Evolutionary conservation across 2,888 invertebrate species (phyloP).

Genomic region (Caenorhabditis plicata): DNA sequence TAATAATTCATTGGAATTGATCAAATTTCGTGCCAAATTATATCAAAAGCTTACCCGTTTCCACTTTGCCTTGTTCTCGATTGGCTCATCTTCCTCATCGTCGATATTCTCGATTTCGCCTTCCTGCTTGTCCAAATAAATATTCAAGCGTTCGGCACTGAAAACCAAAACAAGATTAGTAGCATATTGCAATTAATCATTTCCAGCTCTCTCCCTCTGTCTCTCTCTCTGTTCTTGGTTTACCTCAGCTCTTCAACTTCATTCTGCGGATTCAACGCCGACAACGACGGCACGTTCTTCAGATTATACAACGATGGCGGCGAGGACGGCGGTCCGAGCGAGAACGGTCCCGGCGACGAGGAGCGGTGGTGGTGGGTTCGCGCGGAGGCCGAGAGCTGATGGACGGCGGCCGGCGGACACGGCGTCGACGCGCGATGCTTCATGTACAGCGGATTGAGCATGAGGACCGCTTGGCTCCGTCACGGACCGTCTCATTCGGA

Average conservation of each 20-base stretch:
- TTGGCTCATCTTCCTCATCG: constrained; percentile 37
- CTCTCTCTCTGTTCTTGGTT: constrained; percentile 5
- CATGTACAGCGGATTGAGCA: constrained; percentile 47
- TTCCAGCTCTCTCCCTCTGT: constrained; percentile 5
- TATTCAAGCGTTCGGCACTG: constrained; percentile 65
- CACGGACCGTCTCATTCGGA: background rate
- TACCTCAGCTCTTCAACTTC: constrained; percentile 45
- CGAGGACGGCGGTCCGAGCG: constrained; percentile 40
- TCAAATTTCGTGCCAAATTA: too few species aligned
- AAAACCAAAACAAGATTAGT: constrained; percentile 22
- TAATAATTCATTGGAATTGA: too few species aligned
- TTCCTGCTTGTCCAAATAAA: constrained; percentile 60
- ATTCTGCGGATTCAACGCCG: constrained; percentile 6
- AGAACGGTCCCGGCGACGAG: constrained; percentile 28
- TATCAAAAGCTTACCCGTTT: constrained; percentile 47
- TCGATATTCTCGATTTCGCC: constrained; percentile 46
- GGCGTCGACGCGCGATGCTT: constrained; percentile 42
- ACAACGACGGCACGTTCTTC: constrained; percentile 26
- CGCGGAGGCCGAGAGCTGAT: constrained; percentile 20
- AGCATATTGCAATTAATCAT: background rate
- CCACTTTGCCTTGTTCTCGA: constrained; percentile 44
- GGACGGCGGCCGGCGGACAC: constrained; percentile 18
- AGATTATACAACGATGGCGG: constrained; percentile 48
- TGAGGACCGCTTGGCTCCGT: background rate
- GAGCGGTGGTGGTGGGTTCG: constrained; percentile 23